A percentile compares a stretch with the other conserved stretches of the same genome.
Evolutionary conservation across 2,888 invertebrate genomes (phyloP).

Genomic region (Rotaria socialis): DNA sequence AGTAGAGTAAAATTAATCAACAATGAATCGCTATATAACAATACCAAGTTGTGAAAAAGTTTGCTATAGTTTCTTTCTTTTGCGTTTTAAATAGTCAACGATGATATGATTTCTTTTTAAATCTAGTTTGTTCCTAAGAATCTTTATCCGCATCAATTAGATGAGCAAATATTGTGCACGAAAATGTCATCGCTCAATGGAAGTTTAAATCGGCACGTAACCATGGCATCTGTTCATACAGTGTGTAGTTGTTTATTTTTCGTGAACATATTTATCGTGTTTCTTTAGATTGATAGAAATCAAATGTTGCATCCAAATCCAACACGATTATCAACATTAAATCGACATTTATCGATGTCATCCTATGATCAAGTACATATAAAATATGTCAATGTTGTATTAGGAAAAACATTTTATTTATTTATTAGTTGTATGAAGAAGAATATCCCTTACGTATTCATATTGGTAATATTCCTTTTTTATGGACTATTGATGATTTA

Average conservation of each 20-base stretch:
- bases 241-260: not conserved
- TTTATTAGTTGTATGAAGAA: not conserved
- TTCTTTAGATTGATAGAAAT: not conserved
- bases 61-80: no score
- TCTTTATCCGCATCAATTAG: constrained; percentile 1
- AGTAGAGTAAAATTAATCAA: not conserved
- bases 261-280: no score
- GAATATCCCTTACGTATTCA: constrained; percentile 20
- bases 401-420: not conserved
- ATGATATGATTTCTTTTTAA: not conserved
- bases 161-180: not conserved
- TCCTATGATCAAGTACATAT: not conserved
- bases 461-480: constrained; percentile 29
- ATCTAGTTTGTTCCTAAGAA: not conserved
- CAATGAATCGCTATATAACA: not conserved
- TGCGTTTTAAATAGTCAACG: no score
- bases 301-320: not conserved
- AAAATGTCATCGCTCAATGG: not conserved
- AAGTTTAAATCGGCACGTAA: not conserved
- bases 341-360: not conserved
- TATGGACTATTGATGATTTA: constrained; percentile 32
- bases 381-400: not conserved
- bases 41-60: not conserved
- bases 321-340: not conserved
- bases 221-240: not conserved